These are phyloP conservation scores for Rhodeus uyekii DNA, from an alignment of 2,797 vertebrate species.

Conservation along the genomic window DNA sequence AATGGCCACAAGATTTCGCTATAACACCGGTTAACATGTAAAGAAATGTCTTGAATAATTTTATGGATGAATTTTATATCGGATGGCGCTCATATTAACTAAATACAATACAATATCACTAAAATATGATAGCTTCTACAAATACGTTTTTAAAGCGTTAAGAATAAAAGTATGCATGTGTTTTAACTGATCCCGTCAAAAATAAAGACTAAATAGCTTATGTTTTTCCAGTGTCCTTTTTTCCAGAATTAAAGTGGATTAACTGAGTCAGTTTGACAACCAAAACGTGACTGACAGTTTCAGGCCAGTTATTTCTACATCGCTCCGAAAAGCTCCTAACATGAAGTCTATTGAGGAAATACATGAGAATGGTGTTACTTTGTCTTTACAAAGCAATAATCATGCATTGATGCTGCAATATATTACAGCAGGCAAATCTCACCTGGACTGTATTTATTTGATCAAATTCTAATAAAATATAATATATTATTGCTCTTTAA, in stretches of 20 bases:
- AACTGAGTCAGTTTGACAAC: slow-evolving; percentile 4
- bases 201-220: not conserved
- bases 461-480: not conserved
- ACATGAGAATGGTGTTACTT: not conserved
- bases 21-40: not conserved
- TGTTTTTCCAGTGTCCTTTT: not conserved
- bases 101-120: not conserved
- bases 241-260: slow-evolving; percentile 7
- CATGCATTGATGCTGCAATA: not conserved
- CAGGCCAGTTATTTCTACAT: slow-evolving; percentile 5
- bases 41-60: not conserved
- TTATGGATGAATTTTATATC: not conserved
- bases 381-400: not conserved
- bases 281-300: slow-evolving; percentile 23
- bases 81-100: not conserved
- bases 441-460: not conserved
- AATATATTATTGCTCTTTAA: not conserved
- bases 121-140: not conserved
- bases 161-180: not conserved
- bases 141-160: not conserved
- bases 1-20: not conserved
- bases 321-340: not conserved
- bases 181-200: not conserved
- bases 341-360: not conserved
- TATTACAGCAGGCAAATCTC: not conserved